A percentile compares a stretch with the other conserved stretches of the same genome.
Conservation (phyloP, 2,888 invertebrate genomes). For the Charanyca ferruginea region DNA sequence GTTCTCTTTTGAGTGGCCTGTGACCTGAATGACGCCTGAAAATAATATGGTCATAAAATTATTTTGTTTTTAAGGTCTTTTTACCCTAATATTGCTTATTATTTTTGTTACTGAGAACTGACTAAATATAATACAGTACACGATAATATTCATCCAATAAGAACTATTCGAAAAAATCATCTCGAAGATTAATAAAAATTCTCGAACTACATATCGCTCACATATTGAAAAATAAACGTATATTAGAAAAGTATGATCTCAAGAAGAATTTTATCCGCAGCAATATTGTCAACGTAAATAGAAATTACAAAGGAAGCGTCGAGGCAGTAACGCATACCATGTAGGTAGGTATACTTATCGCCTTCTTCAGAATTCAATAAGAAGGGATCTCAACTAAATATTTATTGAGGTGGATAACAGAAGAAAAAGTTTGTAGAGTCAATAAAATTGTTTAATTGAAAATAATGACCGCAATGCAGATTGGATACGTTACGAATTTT, state of each 20-base stretch:
- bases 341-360: conserved; percentile 15
- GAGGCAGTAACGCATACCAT: conserved; percentile 17
- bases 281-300: conserved; percentile 29
- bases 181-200: conserved; percentile 23
- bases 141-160: not conserved
- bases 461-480: not conserved
- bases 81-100: too few relatives aligned
- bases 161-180: not conserved
- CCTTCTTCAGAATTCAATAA: conserved; percentile 25
- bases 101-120: not conserved
- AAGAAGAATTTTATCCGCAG: conserved; percentile 38
- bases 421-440: not conserved
- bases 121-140: not conserved
- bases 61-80: too few relatives aligned
- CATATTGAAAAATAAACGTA: conserved; percentile 31
- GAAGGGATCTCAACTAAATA: conserved; percentile 15
- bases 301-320: conserved; percentile 31
- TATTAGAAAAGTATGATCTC: conserved; percentile 38
- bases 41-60: not conserved
- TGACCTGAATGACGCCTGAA: not conserved
- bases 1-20: not conserved
- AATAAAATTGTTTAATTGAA: not conserved
- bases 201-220: conserved; percentile 17
- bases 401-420: conserved; percentile 12
- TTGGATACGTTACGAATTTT: not conserved